phyloP scores from a whole-genome alignment of 2,797 vertebrate genomes.

The Tadarida brasiliensis region DNA sequence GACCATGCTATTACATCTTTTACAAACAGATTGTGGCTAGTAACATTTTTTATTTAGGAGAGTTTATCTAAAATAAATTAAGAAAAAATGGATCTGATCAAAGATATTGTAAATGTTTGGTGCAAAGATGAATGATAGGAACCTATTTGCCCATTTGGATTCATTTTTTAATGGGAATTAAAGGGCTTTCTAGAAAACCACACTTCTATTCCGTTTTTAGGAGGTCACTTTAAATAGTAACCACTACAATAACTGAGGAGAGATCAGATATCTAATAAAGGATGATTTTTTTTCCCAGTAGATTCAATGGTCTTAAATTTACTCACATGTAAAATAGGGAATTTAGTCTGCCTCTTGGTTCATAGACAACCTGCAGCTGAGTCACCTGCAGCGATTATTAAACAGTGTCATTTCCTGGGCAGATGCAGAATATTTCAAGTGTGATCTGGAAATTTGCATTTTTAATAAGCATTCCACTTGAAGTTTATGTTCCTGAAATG shows the following conservation, averaged over 20 bases:
- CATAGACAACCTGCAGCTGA: background rate
- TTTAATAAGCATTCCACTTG: slow-evolving; percentile 62
- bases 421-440: slow-evolving; percentile 34
- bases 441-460: slow-evolving; percentile 53
- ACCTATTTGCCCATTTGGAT: background rate
- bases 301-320: background rate
- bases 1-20: background rate
- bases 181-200: background rate
- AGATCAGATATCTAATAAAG: background rate
- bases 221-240: background rate
- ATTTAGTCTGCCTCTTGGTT: background rate
- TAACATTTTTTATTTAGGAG: background rate
- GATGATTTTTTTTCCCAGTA: background rate
- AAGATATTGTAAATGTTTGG: background rate
- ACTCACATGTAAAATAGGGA: background rate
- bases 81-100: slow-evolving; percentile 14
- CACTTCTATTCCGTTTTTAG: background rate
- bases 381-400: slow-evolving; percentile 23
- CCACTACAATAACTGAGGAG: background rate
- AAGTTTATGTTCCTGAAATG: slow-evolving; percentile 62
- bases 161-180: background rate
- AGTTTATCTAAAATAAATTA: slow-evolving; percentile 39
- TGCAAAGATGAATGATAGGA: background rate
- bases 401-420: slow-evolving; percentile 53
- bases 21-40: slow-evolving; percentile 4